These are phyloP conservation scores for Vidua macroura DNA, from an alignment of 2,113 vertebrate species.

Conservation along the genomic window DNA sequence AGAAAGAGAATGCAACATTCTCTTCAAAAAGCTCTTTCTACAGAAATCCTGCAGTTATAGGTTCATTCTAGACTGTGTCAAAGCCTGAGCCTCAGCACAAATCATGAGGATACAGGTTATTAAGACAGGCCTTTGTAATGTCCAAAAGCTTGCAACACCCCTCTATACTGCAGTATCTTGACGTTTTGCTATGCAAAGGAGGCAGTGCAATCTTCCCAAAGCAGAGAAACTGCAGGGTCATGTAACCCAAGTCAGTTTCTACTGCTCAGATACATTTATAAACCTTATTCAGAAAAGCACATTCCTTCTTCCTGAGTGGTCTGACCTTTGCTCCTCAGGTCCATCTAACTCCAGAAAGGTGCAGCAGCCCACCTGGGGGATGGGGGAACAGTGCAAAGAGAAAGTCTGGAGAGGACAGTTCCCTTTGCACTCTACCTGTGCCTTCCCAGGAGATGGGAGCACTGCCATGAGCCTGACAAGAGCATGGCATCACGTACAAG, in stretches of 20 bases:
- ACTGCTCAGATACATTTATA: background rate
- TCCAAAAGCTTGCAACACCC: background rate
- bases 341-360: background rate
- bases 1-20: background rate
- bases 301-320: background rate
- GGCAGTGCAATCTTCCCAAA: background rate
- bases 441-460: background rate
- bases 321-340: background rate
- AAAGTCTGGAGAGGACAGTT: background rate
- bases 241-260: background rate
- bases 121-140: background rate
- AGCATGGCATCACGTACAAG: background rate
- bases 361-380: background rate
- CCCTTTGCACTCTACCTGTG: background rate
- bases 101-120: background rate
- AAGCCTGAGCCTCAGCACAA: background rate
- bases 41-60: background rate
- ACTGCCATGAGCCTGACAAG: background rate
- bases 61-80: background rate
- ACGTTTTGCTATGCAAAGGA: background rate
- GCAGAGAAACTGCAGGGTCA: background rate
- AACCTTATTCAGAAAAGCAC: background rate
- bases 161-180: background rate
- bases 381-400: background rate
- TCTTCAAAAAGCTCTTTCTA: background rate